These are phyloP conservation scores for Anabas testudineus DNA, from an alignment of 2,797 vertebrate species.

Conservation along the genomic window DNA sequence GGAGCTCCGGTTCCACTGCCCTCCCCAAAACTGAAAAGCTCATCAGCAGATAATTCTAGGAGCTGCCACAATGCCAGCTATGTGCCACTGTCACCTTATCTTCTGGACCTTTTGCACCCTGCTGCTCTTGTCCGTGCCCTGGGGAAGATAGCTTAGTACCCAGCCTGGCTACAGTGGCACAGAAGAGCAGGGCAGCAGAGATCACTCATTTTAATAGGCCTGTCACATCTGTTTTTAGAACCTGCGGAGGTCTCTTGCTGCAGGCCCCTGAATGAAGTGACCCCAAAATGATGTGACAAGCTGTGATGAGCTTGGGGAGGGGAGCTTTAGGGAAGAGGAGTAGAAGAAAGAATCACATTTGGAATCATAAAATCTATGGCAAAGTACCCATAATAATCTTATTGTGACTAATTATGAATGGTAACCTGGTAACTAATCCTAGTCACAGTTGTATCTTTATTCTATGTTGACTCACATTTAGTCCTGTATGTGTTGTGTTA, in stretches of 20 bases:
- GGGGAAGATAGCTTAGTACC: slow-evolving; percentile 76
- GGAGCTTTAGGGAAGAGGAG: slow-evolving; percentile 45
- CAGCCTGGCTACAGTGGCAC: slow-evolving; percentile 68
- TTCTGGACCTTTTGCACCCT: slow-evolving; percentile 66
- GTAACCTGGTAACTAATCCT: no score
- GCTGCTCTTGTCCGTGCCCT: slow-evolving; percentile 64
- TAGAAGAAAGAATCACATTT: slow-evolving; percentile 43
- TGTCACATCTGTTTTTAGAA: slow-evolving; percentile 86
- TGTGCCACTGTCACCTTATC: slow-evolving; percentile 82
- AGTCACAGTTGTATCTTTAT: neutral
- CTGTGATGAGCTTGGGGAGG: slow-evolving; percentile 73
- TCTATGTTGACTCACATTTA: neutral
- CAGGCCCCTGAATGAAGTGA: slow-evolving; percentile 76
- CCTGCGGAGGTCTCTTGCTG: slow-evolving; percentile 74
- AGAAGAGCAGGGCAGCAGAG: slow-evolving; percentile 70
- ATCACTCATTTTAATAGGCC: slow-evolving; percentile 88
- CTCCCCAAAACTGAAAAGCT: slow-evolving; percentile 73
- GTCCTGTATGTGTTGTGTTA: neutral
- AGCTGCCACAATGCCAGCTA: slow-evolving; percentile 82
- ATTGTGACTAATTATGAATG: no score
- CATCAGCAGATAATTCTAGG: slow-evolving; percentile 83
- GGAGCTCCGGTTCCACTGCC: slow-evolving; percentile 70
- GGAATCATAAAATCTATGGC: slow-evolving; percentile 22
- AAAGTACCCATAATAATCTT: no score
- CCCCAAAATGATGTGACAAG: slow-evolving; percentile 82